Conservation (phyloP, 2,113 vertebrate species). For the Periophthalmus modestus region DNA sequence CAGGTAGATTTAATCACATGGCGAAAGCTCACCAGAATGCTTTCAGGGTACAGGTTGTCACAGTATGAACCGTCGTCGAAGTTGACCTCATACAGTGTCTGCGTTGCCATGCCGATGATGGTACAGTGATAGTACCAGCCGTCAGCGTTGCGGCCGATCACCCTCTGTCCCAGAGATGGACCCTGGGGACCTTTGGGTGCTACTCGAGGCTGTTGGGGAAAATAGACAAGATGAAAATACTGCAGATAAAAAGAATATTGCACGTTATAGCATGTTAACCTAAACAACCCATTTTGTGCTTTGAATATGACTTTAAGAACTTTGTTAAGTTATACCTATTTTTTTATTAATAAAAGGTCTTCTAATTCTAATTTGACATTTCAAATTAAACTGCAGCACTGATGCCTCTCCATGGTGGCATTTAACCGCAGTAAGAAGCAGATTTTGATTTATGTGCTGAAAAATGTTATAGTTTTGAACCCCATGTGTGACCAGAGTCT, state of each 20-base stretch:
- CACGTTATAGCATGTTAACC: too few relatives aligned
- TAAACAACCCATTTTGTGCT: too few relatives aligned
- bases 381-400: too few relatives aligned
- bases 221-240: background rate
- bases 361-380: too few relatives aligned
- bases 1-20: background rate
- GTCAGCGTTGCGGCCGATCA: slow-evolving; percentile 88
- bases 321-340: too few relatives aligned
- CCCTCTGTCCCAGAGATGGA: slow-evolving; percentile 84
- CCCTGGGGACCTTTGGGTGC: slow-evolving; percentile 64
- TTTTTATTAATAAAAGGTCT: too few relatives aligned
- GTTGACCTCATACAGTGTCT: slow-evolving; percentile 94
- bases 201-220: slow-evolving; percentile 31
- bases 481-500: too few relatives aligned
- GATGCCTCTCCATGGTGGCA: too few relatives aligned
- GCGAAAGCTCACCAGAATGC: slow-evolving; percentile 83
- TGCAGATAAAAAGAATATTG: background rate
- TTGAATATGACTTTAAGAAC: background rate
- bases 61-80: slow-evolving; percentile 96
- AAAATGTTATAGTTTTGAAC: too few relatives aligned
- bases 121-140: slow-evolving; percentile 89
- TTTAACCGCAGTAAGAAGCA: too few relatives aligned
- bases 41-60: slow-evolving; percentile 93
- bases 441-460: too few relatives aligned
- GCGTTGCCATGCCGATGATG: slow-evolving; percentile 86